phyloP scores from a whole-genome alignment of 2,888 invertebrate species.

The Nebria brevicollis region DNA sequence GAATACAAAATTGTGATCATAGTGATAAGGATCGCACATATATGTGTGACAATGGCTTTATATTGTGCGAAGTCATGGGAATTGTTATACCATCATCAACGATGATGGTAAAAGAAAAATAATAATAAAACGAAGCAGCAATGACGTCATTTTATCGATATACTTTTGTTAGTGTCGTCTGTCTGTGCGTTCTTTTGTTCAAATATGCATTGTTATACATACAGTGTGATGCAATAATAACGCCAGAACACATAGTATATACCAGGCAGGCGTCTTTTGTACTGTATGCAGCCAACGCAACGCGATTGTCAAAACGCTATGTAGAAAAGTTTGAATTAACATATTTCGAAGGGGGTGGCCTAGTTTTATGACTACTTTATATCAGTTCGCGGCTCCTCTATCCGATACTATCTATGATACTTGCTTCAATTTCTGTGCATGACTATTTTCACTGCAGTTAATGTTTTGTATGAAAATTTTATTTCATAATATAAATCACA shows the following conservation, averaged over 20 bases:
- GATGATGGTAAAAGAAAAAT: conserved; percentile 24
- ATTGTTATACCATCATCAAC: conserved; percentile 28
- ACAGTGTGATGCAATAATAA: conserved; percentile 44
- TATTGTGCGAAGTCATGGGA: background rate
- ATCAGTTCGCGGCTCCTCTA: background rate
- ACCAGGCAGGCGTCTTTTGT: conserved; percentile 42
- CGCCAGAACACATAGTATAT: background rate
- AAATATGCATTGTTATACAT: conserved; percentile 45
- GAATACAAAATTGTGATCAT: conserved; percentile 4
- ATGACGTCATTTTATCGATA: conserved; percentile 46
- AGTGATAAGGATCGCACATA: background rate
- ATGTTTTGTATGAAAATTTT: background rate
- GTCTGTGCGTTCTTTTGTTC: conserved; percentile 44
- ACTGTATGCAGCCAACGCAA: conserved; percentile 17
- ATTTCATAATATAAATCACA: background rate
- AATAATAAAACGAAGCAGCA: conserved; percentile 32
- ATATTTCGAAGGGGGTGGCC: conserved; percentile 39
- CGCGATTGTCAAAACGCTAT: conserved; percentile 14
- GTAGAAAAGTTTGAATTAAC: conserved; percentile 37
- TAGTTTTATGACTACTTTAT: conserved; percentile 30
- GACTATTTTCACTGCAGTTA: background rate
- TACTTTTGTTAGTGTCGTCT: conserved; percentile 47
- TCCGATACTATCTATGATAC: background rate
- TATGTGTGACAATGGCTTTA: conserved; percentile 3
- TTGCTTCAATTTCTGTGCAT: background rate